Percentiles rank a stretch among this genome's conserved stretches.
Conservation (phyloP, 2,797 vertebrate genomes). For the Anisognathus igniventris region DNA sequence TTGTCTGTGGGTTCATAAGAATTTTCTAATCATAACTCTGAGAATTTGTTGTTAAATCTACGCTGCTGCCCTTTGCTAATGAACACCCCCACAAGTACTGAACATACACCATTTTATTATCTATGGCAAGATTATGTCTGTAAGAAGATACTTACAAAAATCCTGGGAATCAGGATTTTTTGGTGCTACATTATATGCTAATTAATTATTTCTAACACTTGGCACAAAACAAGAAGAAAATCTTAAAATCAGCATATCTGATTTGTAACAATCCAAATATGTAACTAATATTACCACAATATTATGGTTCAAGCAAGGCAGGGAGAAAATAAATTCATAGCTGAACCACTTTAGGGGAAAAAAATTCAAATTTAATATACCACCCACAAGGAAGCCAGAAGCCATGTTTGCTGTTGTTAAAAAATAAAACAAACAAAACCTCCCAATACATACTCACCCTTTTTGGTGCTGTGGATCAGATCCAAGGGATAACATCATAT, state of each 20-base stretch:
- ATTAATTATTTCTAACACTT: background rate
- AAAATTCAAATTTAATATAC: background rate
- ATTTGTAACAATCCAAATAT: background rate
- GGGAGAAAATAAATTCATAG: slow-evolving; percentile 15
- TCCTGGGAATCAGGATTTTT: background rate
- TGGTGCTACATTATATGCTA: background rate
- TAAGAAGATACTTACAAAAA: background rate
- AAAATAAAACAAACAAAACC: background rate
- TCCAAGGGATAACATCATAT: background rate
- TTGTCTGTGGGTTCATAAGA: background rate
- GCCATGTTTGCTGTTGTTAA: background rate
- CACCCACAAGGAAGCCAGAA: slow-evolving; percentile 24
- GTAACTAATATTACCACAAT: slow-evolving; percentile 16
- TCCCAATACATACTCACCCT: background rate
- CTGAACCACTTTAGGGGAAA: background rate
- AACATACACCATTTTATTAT: background rate
- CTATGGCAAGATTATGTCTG: background rate
- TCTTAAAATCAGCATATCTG: background rate
- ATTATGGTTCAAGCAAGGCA: background rate
- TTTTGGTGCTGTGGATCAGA: background rate
- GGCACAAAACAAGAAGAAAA: background rate
- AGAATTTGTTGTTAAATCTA: background rate
- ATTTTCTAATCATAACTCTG: background rate
- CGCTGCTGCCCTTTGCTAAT: background rate
- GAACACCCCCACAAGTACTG: background rate